Base-by-base conservation (phyloP, 1,140 invertebrate species). In the Drosophila kikkawai region DNA sequence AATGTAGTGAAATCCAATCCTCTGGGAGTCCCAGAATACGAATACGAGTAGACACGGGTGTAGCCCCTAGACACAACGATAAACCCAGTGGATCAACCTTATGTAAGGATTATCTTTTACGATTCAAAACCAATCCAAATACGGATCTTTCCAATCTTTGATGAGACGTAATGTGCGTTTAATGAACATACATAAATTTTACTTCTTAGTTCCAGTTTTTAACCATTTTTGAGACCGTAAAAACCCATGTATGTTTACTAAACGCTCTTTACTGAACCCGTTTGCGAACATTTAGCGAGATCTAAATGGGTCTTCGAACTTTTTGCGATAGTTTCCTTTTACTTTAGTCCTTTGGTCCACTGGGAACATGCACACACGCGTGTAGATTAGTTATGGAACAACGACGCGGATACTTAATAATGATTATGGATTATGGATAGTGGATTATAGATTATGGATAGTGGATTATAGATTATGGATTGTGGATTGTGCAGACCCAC, bases 1-100 rank as follows among this genome's bases (percentile, higher is more conserved):
- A 75, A 39, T 68, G 67, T 70, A 70, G 67, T 45, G 39, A 64
- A 32, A 45, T 37, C 50, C 57, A 65, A 17, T 73, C 37, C 75
- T 60, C 69, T 60, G 61, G 64, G 41, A 45, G 59, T 64, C 22
- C 67, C 53, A 51, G 39, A 55, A 37, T 17, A 41, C 26, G 4
- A 48, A 41, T 60, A 51, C 55, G 22, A 68, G 51, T 59, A 73
- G 68, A 60, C 8, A 44, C 8, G 69, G 51, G 37, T 73, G 4
- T 73, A 50, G 53, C 73, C 61, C 48, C 53, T 84, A 77, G 68
- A 74, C 47, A 79, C 82, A 86, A 82, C 79, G 82, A 85, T 47
- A 15, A 5, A 9, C 26, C 47, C 47, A 48, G 47, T 48, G 47
- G 47, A 48, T 15, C 47, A 29, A 29, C 7, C 1, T 48, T 3